Evolutionary conservation across 2,888 invertebrate genomes (phyloP), one percentile per base, ranked within the genome.

Genomic region (Meghimatium bilineatum): DNA sequence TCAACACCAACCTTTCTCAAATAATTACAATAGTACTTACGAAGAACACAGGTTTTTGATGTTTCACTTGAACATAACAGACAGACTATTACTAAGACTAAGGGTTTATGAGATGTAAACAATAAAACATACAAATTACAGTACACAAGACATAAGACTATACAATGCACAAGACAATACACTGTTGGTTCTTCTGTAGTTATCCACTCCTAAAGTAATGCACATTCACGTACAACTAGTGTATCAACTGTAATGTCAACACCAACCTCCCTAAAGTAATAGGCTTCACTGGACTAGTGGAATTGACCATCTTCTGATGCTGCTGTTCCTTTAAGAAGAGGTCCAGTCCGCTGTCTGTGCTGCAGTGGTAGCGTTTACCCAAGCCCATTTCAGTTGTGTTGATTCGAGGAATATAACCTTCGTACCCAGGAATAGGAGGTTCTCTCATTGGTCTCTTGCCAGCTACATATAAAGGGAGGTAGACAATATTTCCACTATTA

Each of bases 391-490:
- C 93, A 26, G 93, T 94, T 29, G 92, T 90, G 85, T 89, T 86
- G 34, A 93, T 91, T 71, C 92, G 88, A 3, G 94, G 94, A 34
- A 94, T 90, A 85, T 90, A 94, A 23, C 94, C 94, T 82, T 88
- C 87, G 88, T 93, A 93, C 2, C 94, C 94, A 26, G 93, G 93
- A 20, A 94, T 92, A 1, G 93, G 94, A 10, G 93, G 91, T 86
- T 94, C 93, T 72, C 89, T 88, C 72, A 90, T 76, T 0, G 88
- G 86, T 63, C 92, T 87, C 80, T 88, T 91, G 85, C 91, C 91
- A 83, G 91, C 93, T 92, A 89, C 32, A 87, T 5, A 29, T 44
- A 1, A 72, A n/a, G 5, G 12, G 44, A 44, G 12, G 12, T 12
- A 44, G 12, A 44, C 6, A 8, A 12, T 5, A 8, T 44, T 44